Evolutionary conservation across 2,113 vertebrate genomes (phyloP).

Genomic region (Pao palembangensis): DNA sequence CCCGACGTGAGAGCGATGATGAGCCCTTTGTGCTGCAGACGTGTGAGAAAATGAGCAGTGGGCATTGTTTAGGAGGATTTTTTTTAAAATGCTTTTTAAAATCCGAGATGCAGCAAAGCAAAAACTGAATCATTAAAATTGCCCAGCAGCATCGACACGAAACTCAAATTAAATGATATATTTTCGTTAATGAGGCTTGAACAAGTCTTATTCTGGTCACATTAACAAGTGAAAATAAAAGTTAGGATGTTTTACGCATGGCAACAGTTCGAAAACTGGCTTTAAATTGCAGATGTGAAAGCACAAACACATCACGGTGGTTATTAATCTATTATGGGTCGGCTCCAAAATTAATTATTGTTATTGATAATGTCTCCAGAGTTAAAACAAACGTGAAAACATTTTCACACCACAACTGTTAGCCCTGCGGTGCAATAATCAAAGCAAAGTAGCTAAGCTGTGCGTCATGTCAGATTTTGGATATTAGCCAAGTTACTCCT

Average conservation of each 20-base stretch:
- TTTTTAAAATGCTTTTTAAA: background rate
- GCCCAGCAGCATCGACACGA: background rate
- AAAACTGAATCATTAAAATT: background rate
- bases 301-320: background rate
- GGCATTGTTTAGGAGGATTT: conserved; percentile 19
- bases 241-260: conserved; percentile 25
- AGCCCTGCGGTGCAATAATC: conserved; percentile 7
- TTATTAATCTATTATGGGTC: background rate
- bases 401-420: background rate
- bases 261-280: conserved; percentile 44
- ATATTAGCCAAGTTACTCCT: background rate
- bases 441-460: conserved; percentile 7
- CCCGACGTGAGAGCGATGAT: conserved; percentile 22
- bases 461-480: conserved; percentile 9
- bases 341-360: background rate
- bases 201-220: no score
- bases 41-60: conserved; percentile 16
- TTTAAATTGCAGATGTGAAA: conserved; percentile 41
- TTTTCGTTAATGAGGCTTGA: background rate
- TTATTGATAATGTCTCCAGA: background rate
- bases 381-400: conserved; percentile 12
- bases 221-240: conserved; percentile 25
- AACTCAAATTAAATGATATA: background rate
- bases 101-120: no score
- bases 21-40: conserved; percentile 23